phyloP scores from a whole-genome alignment of 2,797 vertebrate species.

The Monodelphis domestica region DNA sequence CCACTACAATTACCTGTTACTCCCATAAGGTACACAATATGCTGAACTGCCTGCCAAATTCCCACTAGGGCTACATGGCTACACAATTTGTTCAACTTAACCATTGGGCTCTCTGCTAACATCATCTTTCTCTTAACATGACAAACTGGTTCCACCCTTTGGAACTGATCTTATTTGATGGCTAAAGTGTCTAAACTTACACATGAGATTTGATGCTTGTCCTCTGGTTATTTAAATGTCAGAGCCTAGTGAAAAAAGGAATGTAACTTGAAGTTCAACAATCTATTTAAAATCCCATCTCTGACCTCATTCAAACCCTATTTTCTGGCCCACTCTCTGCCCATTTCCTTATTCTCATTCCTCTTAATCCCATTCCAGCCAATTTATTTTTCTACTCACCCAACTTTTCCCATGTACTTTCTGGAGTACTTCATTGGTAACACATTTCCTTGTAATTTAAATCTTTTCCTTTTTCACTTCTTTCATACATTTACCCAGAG shows the following conservation, averaged over 20 bases:
- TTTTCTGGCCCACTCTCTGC: neutral
- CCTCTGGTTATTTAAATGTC: neutral
- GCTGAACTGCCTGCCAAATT: neutral
- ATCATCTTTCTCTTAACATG: neutral
- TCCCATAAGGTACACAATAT: neutral
- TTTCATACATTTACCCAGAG: neutral
- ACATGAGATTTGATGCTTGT: neutral
- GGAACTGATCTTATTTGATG: neutral
- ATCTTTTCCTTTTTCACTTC: neutral
- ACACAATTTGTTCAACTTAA: neutral
- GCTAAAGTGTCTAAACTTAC: neutral
- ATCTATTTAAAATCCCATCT: neutral
- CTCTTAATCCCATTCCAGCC: neutral
- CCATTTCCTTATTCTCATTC: neutral
- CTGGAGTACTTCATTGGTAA: neutral
- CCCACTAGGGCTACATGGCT: neutral
- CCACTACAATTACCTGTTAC: neutral
- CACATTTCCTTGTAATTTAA: neutral
- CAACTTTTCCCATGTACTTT: neutral
- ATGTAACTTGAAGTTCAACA: no score
- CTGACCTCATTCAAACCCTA: neutral
- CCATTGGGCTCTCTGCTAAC: neutral
- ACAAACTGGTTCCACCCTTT: neutral
- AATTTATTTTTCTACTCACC: neutral
- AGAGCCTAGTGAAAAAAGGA: neutral